Evolutionary conservation across 2,888 invertebrate species (phyloP), one percentile per base, ranked within the genome.

Genomic region (Tetramorium bicarinatum): DNA sequence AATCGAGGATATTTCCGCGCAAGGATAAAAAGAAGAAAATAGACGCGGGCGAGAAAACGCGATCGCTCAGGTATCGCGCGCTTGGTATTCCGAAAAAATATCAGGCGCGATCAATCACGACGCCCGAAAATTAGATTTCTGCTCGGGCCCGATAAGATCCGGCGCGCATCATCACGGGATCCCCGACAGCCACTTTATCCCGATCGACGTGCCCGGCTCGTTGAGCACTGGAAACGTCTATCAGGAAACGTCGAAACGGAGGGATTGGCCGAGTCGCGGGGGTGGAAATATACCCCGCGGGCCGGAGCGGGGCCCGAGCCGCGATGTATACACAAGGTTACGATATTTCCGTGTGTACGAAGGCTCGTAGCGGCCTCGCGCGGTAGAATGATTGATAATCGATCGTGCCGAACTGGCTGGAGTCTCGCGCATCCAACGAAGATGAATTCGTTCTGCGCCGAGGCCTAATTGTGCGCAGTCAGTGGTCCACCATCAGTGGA

Each of bases 401-500:
- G 93, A 93, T 93, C 91, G 91, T 85, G 88, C 89, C 91, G 91
- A 90, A 92, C 91, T 89, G 87, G 87, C 87, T 80, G 90, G 90
- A 88, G 88, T 91, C 92, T 90, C 90, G 90, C 90, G 88, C 85
- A 91, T 85, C 90, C 91, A 92, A 93, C 93, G 92, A 93, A 93
- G 93, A 93, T 93, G 93, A 93, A 93, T 93, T 93, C 89, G 92
- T 93, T 93, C 92, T 90, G 91, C 91, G 91, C 90, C 87, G 90
- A 90, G 90, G 85, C 91, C 93, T 93, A 93, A 93, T 93, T 93
- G 93, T 93, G 93, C 93, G 87, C 93, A 92, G 93, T 93, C 92
- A 93, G 93, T 90, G 93, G 93, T 93, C 93, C 90, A 88, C 62
- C 75, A 74, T 61, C 82, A 76, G 89, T 86, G 85, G 87, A 87